Percentiles rank a stretch among this genome's conserved stretches.
phyloP scores from a whole-genome alignment of 2,113 vertebrate species.

The Sarotherodon lohbergeri region DNA sequence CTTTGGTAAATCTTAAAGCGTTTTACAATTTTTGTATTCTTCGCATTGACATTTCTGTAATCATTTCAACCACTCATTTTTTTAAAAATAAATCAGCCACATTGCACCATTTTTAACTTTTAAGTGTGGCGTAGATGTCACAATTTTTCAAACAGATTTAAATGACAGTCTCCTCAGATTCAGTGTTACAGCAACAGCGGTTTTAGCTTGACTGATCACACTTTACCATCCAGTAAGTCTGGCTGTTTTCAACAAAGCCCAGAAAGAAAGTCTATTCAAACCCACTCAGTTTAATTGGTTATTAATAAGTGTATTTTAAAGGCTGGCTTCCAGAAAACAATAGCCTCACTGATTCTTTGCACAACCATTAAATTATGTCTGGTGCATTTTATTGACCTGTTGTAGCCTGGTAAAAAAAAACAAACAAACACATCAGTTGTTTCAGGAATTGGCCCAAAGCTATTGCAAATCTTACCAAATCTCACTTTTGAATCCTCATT shows the following conservation, averaged over 20 bases:
- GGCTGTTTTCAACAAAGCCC: not conserved
- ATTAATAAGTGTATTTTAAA: not conserved
- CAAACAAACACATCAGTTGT: accelerated
- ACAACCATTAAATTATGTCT: not conserved
- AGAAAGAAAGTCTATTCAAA: not conserved
- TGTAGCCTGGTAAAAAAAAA: not conserved
- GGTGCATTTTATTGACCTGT: not conserved
- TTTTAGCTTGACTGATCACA: not conserved
- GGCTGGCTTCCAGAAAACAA: not conserved
- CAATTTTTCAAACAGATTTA: not conserved
- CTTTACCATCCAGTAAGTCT: not conserved
- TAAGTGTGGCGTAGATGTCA: not conserved
- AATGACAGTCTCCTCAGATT: not conserved
- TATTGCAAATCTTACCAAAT: not conserved
- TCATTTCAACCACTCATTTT: not conserved
- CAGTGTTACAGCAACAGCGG: not conserved
- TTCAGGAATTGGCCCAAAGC: not conserved
- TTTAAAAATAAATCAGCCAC: accelerated
- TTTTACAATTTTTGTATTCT: not conserved
- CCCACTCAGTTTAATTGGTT: not conserved
- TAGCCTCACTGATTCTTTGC: not conserved
- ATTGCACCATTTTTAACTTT: not conserved
- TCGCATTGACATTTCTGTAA: not conserved
- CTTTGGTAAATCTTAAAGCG: not conserved
- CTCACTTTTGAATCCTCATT: not conserved